These are phyloP conservation scores for Alexandromys fortis DNA, from an alignment of 2,113 vertebrate genomes.

Conservation along the genomic window DNA sequence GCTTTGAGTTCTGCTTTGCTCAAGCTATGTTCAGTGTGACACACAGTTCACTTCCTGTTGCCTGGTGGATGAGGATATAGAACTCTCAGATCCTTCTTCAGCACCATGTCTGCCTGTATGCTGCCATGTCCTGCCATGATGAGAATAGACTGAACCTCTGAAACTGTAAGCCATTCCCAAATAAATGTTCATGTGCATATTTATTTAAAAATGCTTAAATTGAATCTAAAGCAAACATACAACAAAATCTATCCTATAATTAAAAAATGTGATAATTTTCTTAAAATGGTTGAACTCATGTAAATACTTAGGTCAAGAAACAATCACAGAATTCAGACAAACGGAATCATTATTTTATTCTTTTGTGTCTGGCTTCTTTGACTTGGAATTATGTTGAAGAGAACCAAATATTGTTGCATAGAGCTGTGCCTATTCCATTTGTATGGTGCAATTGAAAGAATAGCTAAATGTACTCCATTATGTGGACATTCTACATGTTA, in stretches of 20 bases:
- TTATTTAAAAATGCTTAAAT: not conserved
- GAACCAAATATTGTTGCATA: not conserved
- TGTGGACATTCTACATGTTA: not conserved
- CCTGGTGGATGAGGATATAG: not conserved
- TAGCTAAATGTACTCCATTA: not conserved
- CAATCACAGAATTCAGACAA: not conserved
- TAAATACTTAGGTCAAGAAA: conserved; percentile 11
- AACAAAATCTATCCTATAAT: not conserved
- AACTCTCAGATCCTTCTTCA: not conserved
- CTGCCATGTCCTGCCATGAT: not conserved
- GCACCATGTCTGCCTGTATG: not conserved
- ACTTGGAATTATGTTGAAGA: not conserved
- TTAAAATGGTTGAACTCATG: not conserved
- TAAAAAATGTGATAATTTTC: conserved; percentile 1
- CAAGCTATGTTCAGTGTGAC: not conserved
- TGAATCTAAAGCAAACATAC: not conserved
- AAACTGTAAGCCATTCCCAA: not conserved
- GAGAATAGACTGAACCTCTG: not conserved
- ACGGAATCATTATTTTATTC: not conserved
- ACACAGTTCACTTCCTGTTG: not conserved
- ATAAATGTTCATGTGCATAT: not conserved
- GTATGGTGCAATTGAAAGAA: not conserved
- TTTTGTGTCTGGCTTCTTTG: not conserved
- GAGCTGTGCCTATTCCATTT: not conserved
- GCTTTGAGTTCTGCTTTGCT: not conserved